Conservation (phyloP, 2,888 invertebrate species). For the Pachliopta kotzebuea region DNA sequence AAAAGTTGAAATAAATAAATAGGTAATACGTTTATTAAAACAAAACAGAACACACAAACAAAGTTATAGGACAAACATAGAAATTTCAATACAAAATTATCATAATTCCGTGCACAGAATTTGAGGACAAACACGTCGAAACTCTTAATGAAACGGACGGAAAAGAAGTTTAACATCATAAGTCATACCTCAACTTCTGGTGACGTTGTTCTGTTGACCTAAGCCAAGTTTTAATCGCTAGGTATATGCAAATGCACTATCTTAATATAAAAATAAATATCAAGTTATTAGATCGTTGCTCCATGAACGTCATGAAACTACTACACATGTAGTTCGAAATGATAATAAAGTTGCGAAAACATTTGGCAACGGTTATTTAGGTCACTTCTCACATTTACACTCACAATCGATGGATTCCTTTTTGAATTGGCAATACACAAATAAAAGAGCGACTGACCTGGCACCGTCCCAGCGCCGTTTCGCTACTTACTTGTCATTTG, state of each 20-base stretch:
- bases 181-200: too few relatives aligned
- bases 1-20: too few relatives aligned
- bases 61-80: too few relatives aligned
- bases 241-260: neutral
- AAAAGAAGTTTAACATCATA: too few relatives aligned
- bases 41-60: too few relatives aligned
- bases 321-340: constrained; percentile 5
- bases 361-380: constrained; percentile 26
- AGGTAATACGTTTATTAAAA: too few relatives aligned
- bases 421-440: constrained; percentile 28
- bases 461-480: constrained; percentile 20
- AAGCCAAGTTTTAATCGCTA: too few relatives aligned
- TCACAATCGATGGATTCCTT: constrained; percentile 27
- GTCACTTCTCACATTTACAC: constrained; percentile 26
- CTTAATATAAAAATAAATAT: constrained; percentile 5
- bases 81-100: too few relatives aligned
- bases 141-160: too few relatives aligned
- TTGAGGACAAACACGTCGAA: too few relatives aligned
- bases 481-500: constrained; percentile 25
- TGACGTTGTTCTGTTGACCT: too few relatives aligned
- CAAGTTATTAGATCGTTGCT: constrained; percentile 8
- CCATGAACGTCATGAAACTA: neutral
- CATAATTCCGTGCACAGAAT: too few relatives aligned
- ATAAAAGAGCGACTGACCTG: constrained; percentile 23
- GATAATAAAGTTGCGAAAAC: constrained; percentile 13